Base-by-base conservation (phyloP, 1,140 invertebrate genomes). In the Sinella curviseta region DNA sequence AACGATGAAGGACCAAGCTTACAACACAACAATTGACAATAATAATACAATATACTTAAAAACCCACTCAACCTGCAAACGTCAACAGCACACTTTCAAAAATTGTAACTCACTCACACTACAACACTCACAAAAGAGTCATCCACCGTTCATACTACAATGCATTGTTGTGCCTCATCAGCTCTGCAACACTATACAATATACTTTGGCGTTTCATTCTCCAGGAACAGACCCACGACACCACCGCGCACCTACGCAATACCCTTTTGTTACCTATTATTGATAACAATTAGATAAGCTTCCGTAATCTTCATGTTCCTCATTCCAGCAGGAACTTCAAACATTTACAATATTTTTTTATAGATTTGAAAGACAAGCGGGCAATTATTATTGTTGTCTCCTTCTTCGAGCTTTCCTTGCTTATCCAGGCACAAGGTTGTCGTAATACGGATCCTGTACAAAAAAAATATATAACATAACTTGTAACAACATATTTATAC, bases 81-180 rank as follows among this genome's bases (percentile, higher is more conserved):
- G 39, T 48, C 20, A 48, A 8, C 8, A 48, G 39, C 31, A 70
- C 65, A 12, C 65, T 33, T 31, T 33, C 12, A 70, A 33, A 33
- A 33, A 31, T 12, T 48, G 65, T 70, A 30, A 31, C 65, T 70
- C 65, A 70, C 65, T 70, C 65, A 70, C 65, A 70, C 65, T 31
- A 70, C 8, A 70, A 31, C 65, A 31, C 65, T 31, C 65, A 16
- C 55, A 24, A n/a, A 30, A 70, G 8, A 70, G n/a, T 70, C 65
- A 70, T 33, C 65, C 65, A 30, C 65, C 65, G 65, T 70, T 70
- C 65, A 70, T 70, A 31, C 65, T 31, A 16, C n/a, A 33, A 70
- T 70, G 31, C 65, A 70, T 70, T 30, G 26, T 70, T 70, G 31
- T 30, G 12, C 65, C 28, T 31, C 31, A 31, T 48, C 65, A 31